Evolutionary conservation across 2,888 invertebrate species (phyloP), one percentile per base, ranked within the genome.

Genomic region (Meghimatium bilineatum): DNA sequence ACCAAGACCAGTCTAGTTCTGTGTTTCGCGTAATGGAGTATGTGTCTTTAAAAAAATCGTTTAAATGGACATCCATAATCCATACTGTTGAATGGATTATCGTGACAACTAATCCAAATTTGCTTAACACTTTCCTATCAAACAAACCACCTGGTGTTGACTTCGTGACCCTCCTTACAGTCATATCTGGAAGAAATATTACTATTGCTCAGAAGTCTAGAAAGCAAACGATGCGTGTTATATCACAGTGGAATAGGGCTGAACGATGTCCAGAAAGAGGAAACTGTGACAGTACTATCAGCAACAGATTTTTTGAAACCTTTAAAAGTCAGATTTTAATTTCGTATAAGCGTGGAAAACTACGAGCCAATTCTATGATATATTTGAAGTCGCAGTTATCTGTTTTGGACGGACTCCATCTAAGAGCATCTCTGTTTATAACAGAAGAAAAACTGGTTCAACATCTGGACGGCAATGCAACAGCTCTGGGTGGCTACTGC

Each of bases 151-250:
- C 10, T 17, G 20, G 2, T 56, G 63, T 63, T 29, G 63, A 63
- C 63, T 63, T 63, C 29, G 29, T 63, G n/a, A 63, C 63, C 8
- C 29, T 63, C 12, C 5, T 63, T 5, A 63, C n/a, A 63, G 29
- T 63, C n/a, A 23, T 63, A 6, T 29, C 63, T 29, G 63, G n/a
- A 63, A n/a, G 29, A n/a, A 63, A 29, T 63, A 10, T 63, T 3
- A 63, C 63, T n/a, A 63, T 63, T 63, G 26, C 63, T 29, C 63
- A 63, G 29, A 63, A 63, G 63, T 63, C 63, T n/a, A n/a, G 63
- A 2, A 63, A 63, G 63, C 14, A 63, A 2, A 12, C 8, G n/a
- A 5, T 63, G n/a, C 2, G 12, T 29, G 23, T 29, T 26, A n/a
- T 63, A 23, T 63, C 63, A n/a, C 29, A 29, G 5, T 63, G 63